Evolutionary conservation across 2,113 vertebrate species (phyloP), one percentile per base, ranked within the genome.

Genomic region (Microtus montanus): DNA sequence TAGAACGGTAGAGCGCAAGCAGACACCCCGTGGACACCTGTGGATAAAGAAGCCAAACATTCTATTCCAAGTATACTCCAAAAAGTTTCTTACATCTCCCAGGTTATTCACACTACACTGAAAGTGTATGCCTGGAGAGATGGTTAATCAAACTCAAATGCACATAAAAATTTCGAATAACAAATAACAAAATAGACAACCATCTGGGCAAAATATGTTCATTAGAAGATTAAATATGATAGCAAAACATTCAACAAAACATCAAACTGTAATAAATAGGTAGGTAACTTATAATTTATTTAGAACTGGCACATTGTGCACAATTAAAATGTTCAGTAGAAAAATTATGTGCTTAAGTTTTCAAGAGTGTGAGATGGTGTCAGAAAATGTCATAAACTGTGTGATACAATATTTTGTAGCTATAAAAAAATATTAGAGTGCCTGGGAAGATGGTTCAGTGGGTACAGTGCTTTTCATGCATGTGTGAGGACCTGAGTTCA

Each of bases 141-240:
- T 90, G 54, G 68, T 83, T 95, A 84, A 89, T 82, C 20, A 89
- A 89, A 89, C 54, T 61, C 88, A 89, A 54, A 49, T 4, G 47
- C 15, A 75, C 20, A 87, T 47, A 64, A 47, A 88, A 70, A n/a
- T 64, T 41, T 89, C 41, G 33, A 66, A 66, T 47, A 93, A 82
- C 19, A 93, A 93, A 35, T 87, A 80, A 82, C 73, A 85, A 92
- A 26, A 87, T 35, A 74, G 91, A 92, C 7, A 84, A 84, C 38
- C 82, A 92, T 68, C 41, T 86, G 83, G 30, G 79, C 33, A n/a
- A 12, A 17, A 4, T 64, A 63, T 49, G 14, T 82, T 58, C 28
- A 89, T 77, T 33, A 87, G 52, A 87, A 44, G 74, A 77, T 61
- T 49, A 66, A 44, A 71, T 49, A 0, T 71, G 63, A 30, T 33